Evolutionary conservation across 2,888 invertebrate species (phyloP).

Genomic region (Ceriagrion tenellum): DNA sequence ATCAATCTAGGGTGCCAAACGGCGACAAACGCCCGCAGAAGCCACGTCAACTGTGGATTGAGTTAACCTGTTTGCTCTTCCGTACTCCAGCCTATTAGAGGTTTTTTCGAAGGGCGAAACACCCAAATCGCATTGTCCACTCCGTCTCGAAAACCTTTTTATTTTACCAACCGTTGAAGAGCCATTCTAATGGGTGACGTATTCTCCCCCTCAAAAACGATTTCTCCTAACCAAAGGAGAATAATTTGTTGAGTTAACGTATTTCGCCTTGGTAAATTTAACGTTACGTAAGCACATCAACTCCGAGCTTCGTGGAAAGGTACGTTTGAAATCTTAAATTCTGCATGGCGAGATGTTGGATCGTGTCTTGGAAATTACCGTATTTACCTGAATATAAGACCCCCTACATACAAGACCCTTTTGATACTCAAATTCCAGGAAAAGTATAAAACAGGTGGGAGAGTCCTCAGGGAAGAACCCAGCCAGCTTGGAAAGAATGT

Average conservation of each 20-base stretch:
- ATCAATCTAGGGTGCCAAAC: constrained; percentile 12
- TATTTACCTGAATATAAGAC: too few relatives aligned
- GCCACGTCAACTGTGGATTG: constrained; percentile 28
- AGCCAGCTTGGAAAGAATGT: too few relatives aligned
- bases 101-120: background rate
- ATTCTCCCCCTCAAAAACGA: background rate
- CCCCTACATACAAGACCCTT: too few relatives aligned
- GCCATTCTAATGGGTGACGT: background rate
- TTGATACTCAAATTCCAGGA: too few relatives aligned
- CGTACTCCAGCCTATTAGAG: constrained; percentile 5
- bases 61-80: constrained; percentile 12
- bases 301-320: background rate
- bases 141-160: background rate
- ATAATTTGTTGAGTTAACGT: background rate
- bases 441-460: too few relatives aligned
- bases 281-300: background rate
- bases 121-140: constrained; percentile 16
- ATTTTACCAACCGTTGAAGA: background rate
- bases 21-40: background rate
- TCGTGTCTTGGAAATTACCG: too few relatives aligned
- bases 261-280: background rate
- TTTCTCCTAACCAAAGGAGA: background rate
- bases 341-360: too few relatives aligned
- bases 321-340: too few relatives aligned
- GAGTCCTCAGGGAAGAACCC: too few relatives aligned